phyloP scores from a whole-genome alignment of 2,113 vertebrate species.

The Eretmochelys imbricata region DNA sequence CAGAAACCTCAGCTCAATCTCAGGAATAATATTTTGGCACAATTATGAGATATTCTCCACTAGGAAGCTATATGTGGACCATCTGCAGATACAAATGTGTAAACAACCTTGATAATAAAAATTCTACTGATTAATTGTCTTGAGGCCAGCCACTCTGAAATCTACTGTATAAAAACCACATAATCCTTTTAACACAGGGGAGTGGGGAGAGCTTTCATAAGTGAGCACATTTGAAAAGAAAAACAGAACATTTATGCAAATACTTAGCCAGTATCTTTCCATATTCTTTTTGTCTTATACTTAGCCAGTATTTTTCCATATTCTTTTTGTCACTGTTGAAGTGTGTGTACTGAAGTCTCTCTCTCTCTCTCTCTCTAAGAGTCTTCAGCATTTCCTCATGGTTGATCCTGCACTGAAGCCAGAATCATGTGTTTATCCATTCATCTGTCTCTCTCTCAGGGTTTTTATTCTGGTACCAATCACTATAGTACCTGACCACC shows the following conservation, averaged over 20 bases:
- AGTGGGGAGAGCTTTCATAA: background rate
- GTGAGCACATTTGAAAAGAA: background rate
- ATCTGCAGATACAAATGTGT: background rate
- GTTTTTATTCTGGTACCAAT: background rate
- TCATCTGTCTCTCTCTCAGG: background rate
- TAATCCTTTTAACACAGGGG: rapidly evolving
- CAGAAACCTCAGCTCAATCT: background rate
- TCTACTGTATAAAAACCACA: background rate
- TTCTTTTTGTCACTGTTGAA: background rate
- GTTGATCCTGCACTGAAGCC: background rate
- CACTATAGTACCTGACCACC: rapidly evolving
- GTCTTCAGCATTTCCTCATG: background rate
- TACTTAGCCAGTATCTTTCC: no score
- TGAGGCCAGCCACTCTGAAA: background rate
- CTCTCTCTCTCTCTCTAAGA: background rate
- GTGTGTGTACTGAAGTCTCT: background rate
- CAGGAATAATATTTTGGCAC: background rate
- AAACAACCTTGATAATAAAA: background rate
- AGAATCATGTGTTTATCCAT: background rate
- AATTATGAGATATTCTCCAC: background rate
- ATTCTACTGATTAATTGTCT: background rate
- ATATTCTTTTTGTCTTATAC: background rate
- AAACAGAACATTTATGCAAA: rapidly evolving
- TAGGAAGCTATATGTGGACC: background rate
- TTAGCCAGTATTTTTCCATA: background rate